Evolutionary conservation across 2,888 invertebrate genomes (phyloP).

Genomic region (Liopterus haemorrhoidalis): DNA sequence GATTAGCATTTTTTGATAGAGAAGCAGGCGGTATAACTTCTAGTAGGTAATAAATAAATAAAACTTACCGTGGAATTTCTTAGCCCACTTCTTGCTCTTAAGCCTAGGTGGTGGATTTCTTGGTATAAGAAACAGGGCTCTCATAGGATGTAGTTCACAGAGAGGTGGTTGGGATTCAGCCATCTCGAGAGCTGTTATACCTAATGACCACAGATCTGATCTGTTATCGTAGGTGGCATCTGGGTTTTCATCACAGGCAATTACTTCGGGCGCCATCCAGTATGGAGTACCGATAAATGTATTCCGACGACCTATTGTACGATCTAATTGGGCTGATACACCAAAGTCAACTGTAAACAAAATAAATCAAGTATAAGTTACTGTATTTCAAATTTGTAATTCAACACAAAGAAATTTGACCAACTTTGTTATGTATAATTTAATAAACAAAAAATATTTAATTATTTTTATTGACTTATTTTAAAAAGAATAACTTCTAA

Average conservation of each 20-base stretch:
- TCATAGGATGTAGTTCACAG: conserved; percentile 99
- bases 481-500: too few relatives aligned
- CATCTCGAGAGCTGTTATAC: conserved; percentile 99
- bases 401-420: neutral
- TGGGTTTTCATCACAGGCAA: conserved; percentile 99
- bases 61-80: conserved; percentile 76
- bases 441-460: too few relatives aligned
- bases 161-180: conserved; percentile 98
- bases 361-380: conserved; percentile 17
- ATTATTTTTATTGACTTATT: too few relatives aligned
- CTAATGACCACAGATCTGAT: conserved; percentile 84
- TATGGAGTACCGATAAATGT: conserved; percentile 98
- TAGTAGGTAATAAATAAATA: conserved; percentile 1
- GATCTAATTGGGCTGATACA: conserved; percentile 97
- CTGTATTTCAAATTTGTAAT: too few relatives aligned
- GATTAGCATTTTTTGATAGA: too few relatives aligned
- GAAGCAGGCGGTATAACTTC: too few relatives aligned
- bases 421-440: neutral
- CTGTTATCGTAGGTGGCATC: conserved; percentile 99
- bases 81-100: conserved; percentile 97
- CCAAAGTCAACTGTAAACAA: conserved; percentile 86
- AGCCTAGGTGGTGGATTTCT: conserved; percentile 96
- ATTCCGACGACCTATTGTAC: conserved; percentile 97
- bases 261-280: conserved; percentile 99
- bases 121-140: conserved; percentile 96